Evolutionary conservation across 2,113 vertebrate genomes (phyloP).

Genomic region (Ploceus nigricollis): DNA sequence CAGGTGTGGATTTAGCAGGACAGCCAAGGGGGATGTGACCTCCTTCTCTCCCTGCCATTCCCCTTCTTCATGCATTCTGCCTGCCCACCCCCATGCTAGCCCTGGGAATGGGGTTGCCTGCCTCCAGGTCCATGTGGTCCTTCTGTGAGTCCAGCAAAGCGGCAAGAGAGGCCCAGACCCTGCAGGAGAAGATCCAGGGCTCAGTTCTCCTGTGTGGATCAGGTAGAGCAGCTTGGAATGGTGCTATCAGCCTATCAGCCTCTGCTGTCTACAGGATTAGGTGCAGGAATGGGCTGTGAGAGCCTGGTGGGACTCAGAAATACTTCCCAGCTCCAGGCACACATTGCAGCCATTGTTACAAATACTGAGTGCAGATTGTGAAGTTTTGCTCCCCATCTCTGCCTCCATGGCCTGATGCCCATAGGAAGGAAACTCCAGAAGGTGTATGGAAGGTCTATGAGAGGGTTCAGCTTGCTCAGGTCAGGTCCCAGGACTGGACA

Average conservation of each 20-base stretch:
- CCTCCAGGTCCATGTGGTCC: fast-evolving
- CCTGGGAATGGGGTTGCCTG: background rate
- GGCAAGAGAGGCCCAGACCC: background rate
- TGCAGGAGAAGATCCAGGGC: background rate
- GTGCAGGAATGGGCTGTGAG: background rate
- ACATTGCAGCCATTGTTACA: fast-evolving
- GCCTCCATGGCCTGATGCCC: background rate
- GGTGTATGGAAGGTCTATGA: background rate
- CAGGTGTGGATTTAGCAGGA: conserved; percentile 30
- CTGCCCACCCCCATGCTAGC: background rate
- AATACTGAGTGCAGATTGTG: fast-evolving
- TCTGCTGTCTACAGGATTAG: background rate
- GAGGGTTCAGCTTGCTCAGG: background rate
- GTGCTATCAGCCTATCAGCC: background rate
- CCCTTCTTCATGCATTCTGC: background rate
- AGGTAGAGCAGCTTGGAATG: background rate
- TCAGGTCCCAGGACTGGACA: background rate
- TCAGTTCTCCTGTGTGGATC: background rate
- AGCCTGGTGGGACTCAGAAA: background rate
- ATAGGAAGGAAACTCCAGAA: background rate
- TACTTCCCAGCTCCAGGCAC: background rate
- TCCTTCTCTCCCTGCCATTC: background rate
- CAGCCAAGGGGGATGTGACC: background rate
- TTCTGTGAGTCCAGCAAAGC: background rate
- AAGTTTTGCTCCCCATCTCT: background rate